These are phyloP conservation scores for Phainopepla nitens DNA, from an alignment of 2,113 vertebrate genomes.

Conservation along the genomic window DNA sequence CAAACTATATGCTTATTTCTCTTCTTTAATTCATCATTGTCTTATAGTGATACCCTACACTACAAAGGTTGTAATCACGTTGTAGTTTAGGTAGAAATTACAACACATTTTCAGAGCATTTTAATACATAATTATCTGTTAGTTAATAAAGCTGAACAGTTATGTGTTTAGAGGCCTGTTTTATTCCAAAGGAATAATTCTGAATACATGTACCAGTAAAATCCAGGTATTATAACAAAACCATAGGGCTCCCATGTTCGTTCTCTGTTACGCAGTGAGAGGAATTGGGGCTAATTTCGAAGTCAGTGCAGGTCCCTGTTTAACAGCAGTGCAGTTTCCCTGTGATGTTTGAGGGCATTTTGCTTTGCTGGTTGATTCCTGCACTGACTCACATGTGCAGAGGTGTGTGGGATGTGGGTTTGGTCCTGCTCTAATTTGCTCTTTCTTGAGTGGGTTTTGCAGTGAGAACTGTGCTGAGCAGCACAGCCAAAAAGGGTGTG, in stretches of 20 bases:
- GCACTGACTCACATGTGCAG: not conserved
- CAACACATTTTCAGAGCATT: not conserved
- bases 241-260: not conserved
- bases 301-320: not conserved
- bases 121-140: not conserved
- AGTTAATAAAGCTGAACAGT: slow-evolving; percentile 6
- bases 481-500: not conserved
- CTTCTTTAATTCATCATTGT: not conserved
- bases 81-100: not conserved
- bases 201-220: not conserved
- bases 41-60: not conserved
- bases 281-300: not conserved
- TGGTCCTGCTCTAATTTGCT: not conserved
- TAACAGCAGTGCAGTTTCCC: not conserved
- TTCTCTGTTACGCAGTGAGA: not conserved
- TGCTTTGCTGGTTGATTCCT: not conserved
- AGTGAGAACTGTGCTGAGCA: not conserved
- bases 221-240: not conserved
- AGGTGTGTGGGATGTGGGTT: accelerated
- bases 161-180: not conserved
- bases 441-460: not conserved
- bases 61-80: not conserved
- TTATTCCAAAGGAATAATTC: not conserved
- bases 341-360: not conserved
- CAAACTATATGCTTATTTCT: not conserved